Evolutionary conservation across 2,797 vertebrate species (phyloP).

Genomic region (Brachyalestes nurse): DNA sequence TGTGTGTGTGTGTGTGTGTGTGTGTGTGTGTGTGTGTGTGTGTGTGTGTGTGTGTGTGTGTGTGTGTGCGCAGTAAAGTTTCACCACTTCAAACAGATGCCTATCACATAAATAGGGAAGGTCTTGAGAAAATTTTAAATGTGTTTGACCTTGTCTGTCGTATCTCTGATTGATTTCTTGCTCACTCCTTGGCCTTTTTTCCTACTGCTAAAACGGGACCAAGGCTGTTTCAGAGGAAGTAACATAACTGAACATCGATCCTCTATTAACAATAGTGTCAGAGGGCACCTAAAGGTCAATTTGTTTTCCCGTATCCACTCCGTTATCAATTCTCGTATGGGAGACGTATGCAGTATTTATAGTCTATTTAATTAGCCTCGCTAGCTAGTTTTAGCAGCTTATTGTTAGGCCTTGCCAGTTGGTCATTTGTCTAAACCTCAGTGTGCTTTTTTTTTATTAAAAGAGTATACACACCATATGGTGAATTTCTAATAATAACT

Average conservation of each 20-base stretch:
- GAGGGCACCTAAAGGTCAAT: not conserved
- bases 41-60: not conserved
- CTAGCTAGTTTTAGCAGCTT: not conserved
- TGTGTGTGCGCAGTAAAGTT: not conserved
- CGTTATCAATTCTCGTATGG: not conserved
- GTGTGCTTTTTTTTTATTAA: not conserved
- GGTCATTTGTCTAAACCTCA: not conserved
- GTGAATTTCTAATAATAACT: not conserved
- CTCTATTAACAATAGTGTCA: not conserved
- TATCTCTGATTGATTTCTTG: not conserved
- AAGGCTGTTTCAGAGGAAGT: not conserved
- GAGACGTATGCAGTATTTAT: not conserved
- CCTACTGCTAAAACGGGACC: not conserved
- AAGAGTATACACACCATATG: not conserved
- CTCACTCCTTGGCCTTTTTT: constrained; percentile 2
- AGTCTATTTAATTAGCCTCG: not conserved
- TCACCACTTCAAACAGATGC: not conserved
- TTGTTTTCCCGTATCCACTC: not conserved
- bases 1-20: too few species aligned
- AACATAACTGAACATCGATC: not conserved
- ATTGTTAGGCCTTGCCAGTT: not conserved
- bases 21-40: not conserved
- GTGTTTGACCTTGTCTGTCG: not conserved
- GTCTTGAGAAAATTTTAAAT: not conserved
- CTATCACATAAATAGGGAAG: not conserved